Evolutionary conservation across 2,113 vertebrate species (phyloP), one percentile per base, ranked within the genome.

Genomic region (Carassius gibelio): DNA sequence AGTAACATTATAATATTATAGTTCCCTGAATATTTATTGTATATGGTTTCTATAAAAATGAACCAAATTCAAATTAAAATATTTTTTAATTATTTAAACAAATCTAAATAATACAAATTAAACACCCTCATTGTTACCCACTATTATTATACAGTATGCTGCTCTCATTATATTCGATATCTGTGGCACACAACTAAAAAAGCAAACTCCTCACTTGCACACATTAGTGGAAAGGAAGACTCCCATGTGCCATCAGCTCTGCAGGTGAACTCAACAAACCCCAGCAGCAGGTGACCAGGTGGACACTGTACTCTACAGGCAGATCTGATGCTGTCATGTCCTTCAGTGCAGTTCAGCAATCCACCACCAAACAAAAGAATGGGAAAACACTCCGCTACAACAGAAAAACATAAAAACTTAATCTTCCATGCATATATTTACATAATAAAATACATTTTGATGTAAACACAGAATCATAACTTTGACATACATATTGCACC

Each of bases 241-340:
- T 52, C 92, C 94, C 92, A 94, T 50, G 6, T 42, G 2, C 90
- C 91, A 1, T 57, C 81, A 52, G 5, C 15, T 9, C 48, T 57
- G 61, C 93, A 89, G 62, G 9, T 83, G 30, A 85, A 68, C 36
- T 83, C 7, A 2, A 68, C 2, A 0, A 77, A 83, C 8, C 87
- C 89, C 23, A 81, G 89, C 34, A 89, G 55, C 64, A 91, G 15
- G 76, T 90, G 91, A 6, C 90, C 91, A 1, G 19, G 10, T 66
- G 87, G 5, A 81, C 94, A 94, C 36, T 85, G 83, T 15, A 92
- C 85, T 0, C 0, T 87, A 72, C 93, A 94, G 9, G 85, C 89
- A 62, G 92, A 88, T 87, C 76, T 91, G 52, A 85, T 90, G 21
- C 19, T 23, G 55, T 42, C 76, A 79, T 23, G 34, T 19, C 7